phyloP scores from a whole-genome alignment of 2,113 vertebrate species.

The Scortum barcoo region DNA sequence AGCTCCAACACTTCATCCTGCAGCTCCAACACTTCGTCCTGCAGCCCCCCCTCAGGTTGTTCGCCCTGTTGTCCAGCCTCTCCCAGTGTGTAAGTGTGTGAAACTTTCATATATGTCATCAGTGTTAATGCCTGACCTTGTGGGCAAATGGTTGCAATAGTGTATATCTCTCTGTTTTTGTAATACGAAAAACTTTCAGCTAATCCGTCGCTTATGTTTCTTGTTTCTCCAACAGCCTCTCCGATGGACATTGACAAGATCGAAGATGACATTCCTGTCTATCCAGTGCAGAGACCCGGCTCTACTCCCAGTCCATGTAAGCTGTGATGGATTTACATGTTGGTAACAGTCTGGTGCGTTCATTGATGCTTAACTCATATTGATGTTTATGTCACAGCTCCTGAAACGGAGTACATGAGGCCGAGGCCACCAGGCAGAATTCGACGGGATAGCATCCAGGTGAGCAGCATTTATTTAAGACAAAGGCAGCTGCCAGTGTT shows the following conservation, averaged over 20 bases:
- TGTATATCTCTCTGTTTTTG: background rate
- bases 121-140: background rate
- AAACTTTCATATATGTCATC: background rate
- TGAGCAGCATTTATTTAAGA: slow-evolving; percentile 40
- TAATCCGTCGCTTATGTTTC: background rate
- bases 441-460: slow-evolving; percentile 80
- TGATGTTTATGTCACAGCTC: slow-evolving; percentile 64
- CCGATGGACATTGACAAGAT: slow-evolving; percentile 48
- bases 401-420: slow-evolving; percentile 33
- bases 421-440: slow-evolving; percentile 41
- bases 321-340: background rate
- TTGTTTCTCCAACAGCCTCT: slow-evolving; percentile 58
- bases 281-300: slow-evolving; percentile 31
- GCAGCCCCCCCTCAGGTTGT: slow-evolving; percentile 21
- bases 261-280: slow-evolving; percentile 27
- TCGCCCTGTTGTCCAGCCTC: slow-evolving; percentile 60
- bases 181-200: background rate
- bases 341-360: background rate
- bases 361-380: background rate
- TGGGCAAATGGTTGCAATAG: background rate
- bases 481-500: background rate
- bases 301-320: slow-evolving; percentile 67
- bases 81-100: slow-evolving; percentile 77
- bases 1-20: too few species aligned
- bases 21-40: slow-evolving; percentile 36